Percentiles rank a stretch among this genome's conserved stretches.
Conservation (phyloP, 2,113 vertebrate genomes). For the Micronycteris hirsuta region DNA sequence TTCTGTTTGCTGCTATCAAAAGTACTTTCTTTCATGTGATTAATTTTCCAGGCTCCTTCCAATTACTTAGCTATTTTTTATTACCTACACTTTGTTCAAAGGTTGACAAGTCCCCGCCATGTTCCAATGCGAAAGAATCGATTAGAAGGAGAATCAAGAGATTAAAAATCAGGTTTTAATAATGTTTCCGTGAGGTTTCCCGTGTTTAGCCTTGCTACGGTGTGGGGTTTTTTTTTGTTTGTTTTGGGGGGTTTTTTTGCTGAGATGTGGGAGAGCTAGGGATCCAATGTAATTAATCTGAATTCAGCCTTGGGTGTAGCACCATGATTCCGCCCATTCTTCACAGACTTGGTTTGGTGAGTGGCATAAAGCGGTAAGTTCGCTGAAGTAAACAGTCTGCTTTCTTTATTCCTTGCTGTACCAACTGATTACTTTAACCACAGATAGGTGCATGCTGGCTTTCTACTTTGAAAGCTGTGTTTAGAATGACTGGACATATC, state of each 20-base stretch:
- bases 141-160: neutral
- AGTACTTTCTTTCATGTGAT: neutral
- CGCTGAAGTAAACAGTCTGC: neutral
- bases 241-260: no score
- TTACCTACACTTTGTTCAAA: neutral
- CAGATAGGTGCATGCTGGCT: neutral
- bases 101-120: neutral
- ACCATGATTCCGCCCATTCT: neutral
- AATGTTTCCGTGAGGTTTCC: neutral
- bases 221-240: neutral
- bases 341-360: neutral
- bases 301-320: neutral
- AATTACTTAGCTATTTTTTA: neutral
- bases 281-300: neutral
- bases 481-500: neutral
- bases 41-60: neutral
- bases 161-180: slow-evolving; percentile 7
- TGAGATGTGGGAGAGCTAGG: neutral
- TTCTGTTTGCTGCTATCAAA: slow-evolving; percentile 2
- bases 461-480: neutral
- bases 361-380: neutral
- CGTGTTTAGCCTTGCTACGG: neutral
- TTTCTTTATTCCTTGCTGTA: neutral
- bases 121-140: neutral
- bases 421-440: neutral